phyloP scores from a whole-genome alignment of 1,140 invertebrate genomes.

The Micrasema minimum region DNA sequence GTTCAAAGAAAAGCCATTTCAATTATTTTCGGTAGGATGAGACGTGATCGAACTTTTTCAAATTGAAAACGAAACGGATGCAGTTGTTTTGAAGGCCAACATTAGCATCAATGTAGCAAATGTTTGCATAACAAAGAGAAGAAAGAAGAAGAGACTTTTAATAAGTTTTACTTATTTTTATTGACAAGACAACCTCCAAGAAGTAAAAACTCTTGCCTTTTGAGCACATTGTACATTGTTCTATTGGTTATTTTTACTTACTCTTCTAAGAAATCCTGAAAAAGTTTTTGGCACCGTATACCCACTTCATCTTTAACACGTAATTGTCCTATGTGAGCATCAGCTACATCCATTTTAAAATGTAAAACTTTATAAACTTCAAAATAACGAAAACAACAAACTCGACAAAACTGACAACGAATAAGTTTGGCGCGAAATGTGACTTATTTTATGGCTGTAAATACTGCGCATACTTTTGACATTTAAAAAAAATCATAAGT shows the following conservation, averaged over 20 bases:
- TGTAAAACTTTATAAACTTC: conserved; percentile 2
- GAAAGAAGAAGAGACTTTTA: too few species aligned
- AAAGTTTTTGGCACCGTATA: conserved; percentile 91
- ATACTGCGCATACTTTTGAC: too few species aligned
- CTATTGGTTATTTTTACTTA: conserved; percentile 66
- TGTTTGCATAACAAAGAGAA: too few species aligned
- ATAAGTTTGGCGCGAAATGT: conserved; percentile 36
- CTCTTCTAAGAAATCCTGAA: conserved; percentile 96
- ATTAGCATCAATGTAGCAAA: too few species aligned
- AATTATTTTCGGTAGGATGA: too few species aligned
- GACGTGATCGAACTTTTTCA: too few species aligned
- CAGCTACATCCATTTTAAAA: conserved; percentile 72
- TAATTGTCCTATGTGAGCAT: conserved; percentile 71
- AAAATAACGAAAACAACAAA: conserved; percentile 35
- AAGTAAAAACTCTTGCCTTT: not conserved
- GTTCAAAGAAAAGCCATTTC: too few species aligned
- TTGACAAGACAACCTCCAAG: too few species aligned
- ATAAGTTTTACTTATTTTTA: too few species aligned
- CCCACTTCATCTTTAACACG: conserved; percentile 90
- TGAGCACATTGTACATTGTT: conserved; percentile 51
- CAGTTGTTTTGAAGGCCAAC: too few species aligned
- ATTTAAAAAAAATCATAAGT: too few species aligned
- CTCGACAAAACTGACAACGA: conserved; percentile 25
- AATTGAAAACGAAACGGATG: too few species aligned
- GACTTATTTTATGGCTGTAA: not conserved